Base-by-base conservation (phyloP, 1,140 invertebrate species). In the Drosophila malerkotliana region DNA sequence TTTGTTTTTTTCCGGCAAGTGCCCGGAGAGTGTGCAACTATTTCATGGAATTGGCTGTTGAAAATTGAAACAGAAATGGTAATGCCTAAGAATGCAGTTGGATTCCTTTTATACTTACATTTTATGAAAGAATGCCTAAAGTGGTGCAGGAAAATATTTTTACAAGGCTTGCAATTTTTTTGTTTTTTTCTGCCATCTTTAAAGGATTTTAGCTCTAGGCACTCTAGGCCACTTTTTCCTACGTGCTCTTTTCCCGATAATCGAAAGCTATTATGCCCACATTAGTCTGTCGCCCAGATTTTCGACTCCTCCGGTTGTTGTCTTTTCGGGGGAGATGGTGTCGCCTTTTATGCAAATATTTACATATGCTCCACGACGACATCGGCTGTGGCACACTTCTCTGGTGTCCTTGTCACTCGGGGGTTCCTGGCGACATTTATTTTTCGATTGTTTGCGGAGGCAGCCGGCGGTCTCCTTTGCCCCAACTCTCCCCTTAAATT, bases 241-340 rank as follows among this genome's bases (percentile, higher is more conserved):
- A 10, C 41, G 3, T 10, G 12, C 14, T 37, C 10, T 45, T 54
- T 58, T 30, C 44, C 41, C 83, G 84, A 88, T 88, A 88, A 83
- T 88, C 83, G 84, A 88, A 88, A 88, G 83, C 83, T 88, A 83
- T 87, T 87, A 87, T 73, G 76, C 75, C 52, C 63, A 88, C 83
- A 83, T 88, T 79, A 88, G 79, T 77, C 84, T 62, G 76, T 60
- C 72, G 69, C 68, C 30, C 59, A 62, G 71, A 82, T 67, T 82
- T 83, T 63, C 37, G 51, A 41, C 18, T 39, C 32, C 39, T 34
- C 26, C 18, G 32, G 15, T 18, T 69, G 37, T 63, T 61, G 47
- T 39, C 52, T 28, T 55, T 71, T 52, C 47, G 66, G 72, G 72
- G 62, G 62, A 48, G 62, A 64, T 69, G 47, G 77, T 81, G 73